Percentiles rank a stretch among this genome's conserved stretches.
These are phyloP conservation scores for Polydrusus tereticollis DNA, from an alignment of 2,888 invertebrate genomes.

Conservation along the genomic window DNA sequence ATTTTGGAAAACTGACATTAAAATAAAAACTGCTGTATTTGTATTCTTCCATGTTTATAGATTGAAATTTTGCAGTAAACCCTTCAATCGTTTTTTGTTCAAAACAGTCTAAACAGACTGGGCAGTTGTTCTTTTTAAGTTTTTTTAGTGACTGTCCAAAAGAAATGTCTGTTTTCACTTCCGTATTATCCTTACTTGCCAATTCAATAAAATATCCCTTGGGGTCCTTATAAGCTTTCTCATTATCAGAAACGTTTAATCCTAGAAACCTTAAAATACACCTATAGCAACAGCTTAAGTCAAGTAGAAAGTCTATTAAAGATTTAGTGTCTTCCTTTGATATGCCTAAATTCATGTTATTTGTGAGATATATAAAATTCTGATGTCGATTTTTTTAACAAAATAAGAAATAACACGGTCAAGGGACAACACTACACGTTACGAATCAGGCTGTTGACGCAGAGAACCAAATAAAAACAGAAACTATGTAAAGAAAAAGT, in stretches of 20 bases:
- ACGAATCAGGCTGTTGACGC: no score
- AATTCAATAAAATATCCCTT: slow-evolving; percentile 33
- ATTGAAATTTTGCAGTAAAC: slow-evolving; percentile 69
- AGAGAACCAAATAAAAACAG: no score
- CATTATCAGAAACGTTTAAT: slow-evolving; percentile 40
- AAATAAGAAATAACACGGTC: no score
- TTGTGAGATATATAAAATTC: background rate
- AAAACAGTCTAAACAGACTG: slow-evolving; percentile 80
- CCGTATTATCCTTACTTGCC: slow-evolving; percentile 13
- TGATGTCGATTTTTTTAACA: no score
- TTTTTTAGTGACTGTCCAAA: slow-evolving; percentile 62
- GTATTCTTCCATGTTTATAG: slow-evolving; percentile 71
- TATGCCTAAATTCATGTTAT: background rate
- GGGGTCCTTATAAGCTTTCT: slow-evolving; percentile 36
- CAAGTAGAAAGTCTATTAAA: slow-evolving; percentile 9
- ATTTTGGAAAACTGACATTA: slow-evolving; percentile 76
- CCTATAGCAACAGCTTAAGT: slow-evolving; percentile 49
- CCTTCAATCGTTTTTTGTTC: slow-evolving; percentile 71
- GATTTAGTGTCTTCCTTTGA: background rate
- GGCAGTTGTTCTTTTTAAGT: slow-evolving; percentile 72
- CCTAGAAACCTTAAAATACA: slow-evolving; percentile 53
- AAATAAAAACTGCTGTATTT: slow-evolving; percentile 67
- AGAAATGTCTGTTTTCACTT: slow-evolving; percentile 9
- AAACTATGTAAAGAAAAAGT: no score
- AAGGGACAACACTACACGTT: no score